Evolutionary conservation across 2,888 invertebrate genomes (phyloP), one percentile per base, ranked within the genome.

Genomic region (Microctonus hyperodae): DNA sequence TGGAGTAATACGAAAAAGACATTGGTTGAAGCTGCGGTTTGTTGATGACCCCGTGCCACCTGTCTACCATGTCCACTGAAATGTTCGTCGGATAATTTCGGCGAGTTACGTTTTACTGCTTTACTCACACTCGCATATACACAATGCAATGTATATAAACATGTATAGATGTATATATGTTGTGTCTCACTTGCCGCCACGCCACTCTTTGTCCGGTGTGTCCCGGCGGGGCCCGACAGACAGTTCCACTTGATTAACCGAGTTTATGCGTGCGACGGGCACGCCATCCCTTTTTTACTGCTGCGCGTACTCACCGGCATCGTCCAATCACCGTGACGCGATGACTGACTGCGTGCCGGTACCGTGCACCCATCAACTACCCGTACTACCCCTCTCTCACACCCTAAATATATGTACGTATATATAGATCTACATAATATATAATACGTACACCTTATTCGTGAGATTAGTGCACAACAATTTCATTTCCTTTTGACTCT

Each of bases 201-300:
- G 16, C 44, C 58, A 57, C 62, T 62, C 67, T 67, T 76, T 77
- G 73, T 72, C 72, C 71, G 72, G 72, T 69, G 72, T 68, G 68
- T 71, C 70, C 64, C 58, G 69, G 61, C 69, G 64, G 70, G 69
- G 69, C 28, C 72, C 70, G 72, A 69, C 78, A 72, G 76, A 79
- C 78, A 78, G 80, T 80, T 81, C 80, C 80, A 76, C 76, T 81
- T 80, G 80, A 81, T 81, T 80, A 80, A 80, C 77, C 77, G 73
- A 75, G 75, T 78, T 80, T 80, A 78, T 76, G 76, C 78, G 78
- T 76, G 78, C 78, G 75, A 76, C 76, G 69, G 71, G 70, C 69
- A 59, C 65, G 64, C 56, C 44, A 64, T 56, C 60, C 61, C 51
- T 50, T 53, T n/a, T 53, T 59, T 51, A 57, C 58, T 48, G 35